These are phyloP conservation scores for Eupeodes luniger DNA, from an alignment of 2,888 invertebrate genomes.

Conservation along the genomic window DNA sequence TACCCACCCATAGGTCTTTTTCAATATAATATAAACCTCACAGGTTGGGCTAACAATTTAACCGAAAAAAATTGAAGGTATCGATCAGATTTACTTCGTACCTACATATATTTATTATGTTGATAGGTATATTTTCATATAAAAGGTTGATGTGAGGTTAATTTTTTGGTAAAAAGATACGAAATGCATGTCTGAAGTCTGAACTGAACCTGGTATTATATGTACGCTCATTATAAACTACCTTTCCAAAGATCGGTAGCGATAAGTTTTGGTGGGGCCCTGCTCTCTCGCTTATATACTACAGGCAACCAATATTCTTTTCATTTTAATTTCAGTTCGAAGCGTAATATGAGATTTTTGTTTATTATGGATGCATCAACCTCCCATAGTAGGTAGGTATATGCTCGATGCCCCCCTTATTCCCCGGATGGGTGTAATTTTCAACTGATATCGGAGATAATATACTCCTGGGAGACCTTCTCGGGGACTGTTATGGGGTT, in stretches of 20 bases:
- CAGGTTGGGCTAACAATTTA: conserved; percentile 38
- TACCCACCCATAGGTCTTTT: background rate
- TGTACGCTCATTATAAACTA: conserved; percentile 38
- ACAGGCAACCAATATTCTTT: conserved; percentile 12
- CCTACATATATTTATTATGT: background rate
- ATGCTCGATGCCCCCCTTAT: background rate
- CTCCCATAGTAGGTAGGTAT: background rate
- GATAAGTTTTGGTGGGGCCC: conserved; percentile 50
- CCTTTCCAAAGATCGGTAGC: conserved; percentile 63
- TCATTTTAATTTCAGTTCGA: conserved; percentile 28
- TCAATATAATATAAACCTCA: conserved; percentile 2
- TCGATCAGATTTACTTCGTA: conserved; percentile 61
- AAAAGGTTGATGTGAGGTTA: conserved; percentile 38
- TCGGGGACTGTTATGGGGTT: conserved; percentile 26
- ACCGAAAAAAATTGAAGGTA: background rate
- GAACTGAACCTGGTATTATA: background rate
- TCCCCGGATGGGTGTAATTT: conserved; percentile 27
- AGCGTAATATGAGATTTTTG: conserved; percentile 68
- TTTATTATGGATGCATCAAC: conserved; percentile 57
- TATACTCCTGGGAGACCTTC: conserved; percentile 71
- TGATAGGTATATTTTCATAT: background rate
- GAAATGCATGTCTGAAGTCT: conserved; percentile 9
- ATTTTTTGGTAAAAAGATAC: conserved; percentile 58
- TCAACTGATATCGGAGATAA: conserved; percentile 69
- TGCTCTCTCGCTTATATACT: background rate